A percentile compares a stretch with the other conserved stretches of the same genome.
phyloP scores from a whole-genome alignment of 1,140 invertebrate genomes.

The Drosophila varians region DNA sequence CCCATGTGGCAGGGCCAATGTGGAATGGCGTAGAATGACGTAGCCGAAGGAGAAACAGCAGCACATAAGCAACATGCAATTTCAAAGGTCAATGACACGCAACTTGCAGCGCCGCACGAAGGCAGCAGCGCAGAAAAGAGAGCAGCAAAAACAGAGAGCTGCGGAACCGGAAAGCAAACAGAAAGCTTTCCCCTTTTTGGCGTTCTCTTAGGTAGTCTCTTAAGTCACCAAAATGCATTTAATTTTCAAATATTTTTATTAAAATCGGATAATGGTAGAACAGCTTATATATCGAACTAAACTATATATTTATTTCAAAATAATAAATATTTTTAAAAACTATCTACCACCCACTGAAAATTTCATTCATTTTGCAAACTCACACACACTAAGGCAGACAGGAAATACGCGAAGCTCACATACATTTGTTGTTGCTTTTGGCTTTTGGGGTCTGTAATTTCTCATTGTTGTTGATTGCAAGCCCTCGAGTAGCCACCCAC shows the following conservation, averaged over 20 bases:
- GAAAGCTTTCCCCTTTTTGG: slow-evolving; percentile 18
- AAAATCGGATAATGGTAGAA: slow-evolving; percentile 3
- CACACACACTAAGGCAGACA: slow-evolving; percentile 36
- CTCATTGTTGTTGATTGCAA: slow-evolving; percentile 78
- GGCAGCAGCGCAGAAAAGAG: slow-evolving; percentile 34
- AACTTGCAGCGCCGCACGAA: slow-evolving; percentile 42
- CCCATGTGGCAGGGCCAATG: slow-evolving; percentile 62
- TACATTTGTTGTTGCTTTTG: slow-evolving; percentile 25
- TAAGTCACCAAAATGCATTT: slow-evolving; percentile 26
- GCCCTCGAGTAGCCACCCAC: slow-evolving; percentile 49
- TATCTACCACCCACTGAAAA: slow-evolving; percentile 12
- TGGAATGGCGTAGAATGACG: slow-evolving; percentile 77
- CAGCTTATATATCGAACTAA: background rate
- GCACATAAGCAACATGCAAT: slow-evolving; percentile 76
- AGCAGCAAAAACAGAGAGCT: slow-evolving; percentile 23
- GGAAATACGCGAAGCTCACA: slow-evolving; percentile 69
- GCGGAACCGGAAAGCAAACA: slow-evolving; percentile 8
- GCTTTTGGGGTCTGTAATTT: slow-evolving; percentile 57
- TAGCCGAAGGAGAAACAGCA: slow-evolving; percentile 43
- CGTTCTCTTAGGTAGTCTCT: slow-evolving; percentile 15
- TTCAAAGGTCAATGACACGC: slow-evolving; percentile 83
- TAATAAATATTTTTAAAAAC: slow-evolving; percentile 5
- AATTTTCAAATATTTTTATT: slow-evolving; percentile 25
- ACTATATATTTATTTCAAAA: background rate
- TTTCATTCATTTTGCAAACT: slow-evolving; percentile 63